A percentile compares a stretch with the other conserved stretches of the same genome.
These are phyloP conservation scores for Neomorphus geoffroyi DNA, from an alignment of 2,797 vertebrate species.

Conservation along the genomic window DNA sequence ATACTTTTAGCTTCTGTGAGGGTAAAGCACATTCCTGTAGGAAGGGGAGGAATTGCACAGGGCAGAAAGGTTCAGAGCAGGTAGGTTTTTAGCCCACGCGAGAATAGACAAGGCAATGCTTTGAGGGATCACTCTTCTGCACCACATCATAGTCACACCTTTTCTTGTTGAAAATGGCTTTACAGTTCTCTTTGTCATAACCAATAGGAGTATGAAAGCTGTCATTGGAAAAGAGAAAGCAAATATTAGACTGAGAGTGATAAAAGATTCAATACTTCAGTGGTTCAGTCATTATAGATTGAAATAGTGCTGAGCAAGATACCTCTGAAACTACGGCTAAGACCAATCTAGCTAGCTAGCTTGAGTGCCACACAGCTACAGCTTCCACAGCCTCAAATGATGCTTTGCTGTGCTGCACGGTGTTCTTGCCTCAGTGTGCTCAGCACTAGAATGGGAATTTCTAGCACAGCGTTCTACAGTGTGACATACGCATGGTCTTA, in stretches of 20 bases:
- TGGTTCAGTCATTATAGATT: not conserved
- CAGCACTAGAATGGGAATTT: not conserved
- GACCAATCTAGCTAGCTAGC: not conserved
- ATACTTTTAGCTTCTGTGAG: not conserved
- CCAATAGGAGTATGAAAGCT: accelerated
- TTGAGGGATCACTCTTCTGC: not conserved
- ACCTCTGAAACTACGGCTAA: not conserved
- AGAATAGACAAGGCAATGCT: accelerated
- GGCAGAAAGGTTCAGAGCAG: not conserved
- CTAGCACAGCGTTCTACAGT: not conserved
- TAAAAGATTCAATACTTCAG: not conserved
- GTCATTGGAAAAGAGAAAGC: not conserved
- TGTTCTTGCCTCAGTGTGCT: not conserved
- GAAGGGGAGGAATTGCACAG: not conserved
- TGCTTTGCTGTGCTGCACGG: not conserved
- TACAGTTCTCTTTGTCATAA: not conserved
- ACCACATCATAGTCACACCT: not conserved
- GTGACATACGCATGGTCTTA: not conserved
- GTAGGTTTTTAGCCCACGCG: not conserved
- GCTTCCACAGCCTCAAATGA: not conserved
- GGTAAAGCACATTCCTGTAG: not conserved
- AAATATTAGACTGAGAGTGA: not conserved
- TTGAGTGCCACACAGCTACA: not conserved
- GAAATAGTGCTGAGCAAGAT: not conserved
- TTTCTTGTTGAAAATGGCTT: not conserved